Conservation (phyloP, 2,797 vertebrate species). For the Sciurus vulgaris region DNA sequence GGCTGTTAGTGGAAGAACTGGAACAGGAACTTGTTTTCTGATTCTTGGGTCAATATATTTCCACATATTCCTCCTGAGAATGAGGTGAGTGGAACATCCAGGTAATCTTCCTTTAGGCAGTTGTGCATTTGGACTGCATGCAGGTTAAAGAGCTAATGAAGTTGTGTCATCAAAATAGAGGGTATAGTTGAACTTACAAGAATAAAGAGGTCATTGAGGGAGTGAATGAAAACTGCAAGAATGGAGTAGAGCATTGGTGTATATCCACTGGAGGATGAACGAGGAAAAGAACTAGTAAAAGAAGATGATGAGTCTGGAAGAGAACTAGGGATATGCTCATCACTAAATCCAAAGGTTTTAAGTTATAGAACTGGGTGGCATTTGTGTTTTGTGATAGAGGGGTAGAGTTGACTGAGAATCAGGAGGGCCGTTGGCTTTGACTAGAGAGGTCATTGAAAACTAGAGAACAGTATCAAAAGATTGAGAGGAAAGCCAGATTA, state of each 20-base stretch:
- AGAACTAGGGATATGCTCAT: neutral
- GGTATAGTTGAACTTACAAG: neutral
- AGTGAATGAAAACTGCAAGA: neutral
- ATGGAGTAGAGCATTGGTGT: neutral
- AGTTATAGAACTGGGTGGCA: neutral
- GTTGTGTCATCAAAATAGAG: neutral
- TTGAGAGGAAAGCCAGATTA: neutral
- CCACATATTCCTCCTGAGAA: neutral
- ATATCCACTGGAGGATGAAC: neutral
- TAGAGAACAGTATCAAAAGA: neutral
- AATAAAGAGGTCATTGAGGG: neutral
- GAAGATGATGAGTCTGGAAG: neutral
- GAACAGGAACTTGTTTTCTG: conserved; percentile 15
- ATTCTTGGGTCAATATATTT: conserved; percentile 3
- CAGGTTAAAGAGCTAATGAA: neutral
- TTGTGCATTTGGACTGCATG: neutral
- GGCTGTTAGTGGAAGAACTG: conserved; percentile 45
- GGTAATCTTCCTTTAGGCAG: neutral
- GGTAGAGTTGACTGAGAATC: neutral
- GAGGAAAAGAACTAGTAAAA: neutral
- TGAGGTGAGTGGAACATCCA: neutral
- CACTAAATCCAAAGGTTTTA: neutral
- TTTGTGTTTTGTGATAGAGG: neutral
- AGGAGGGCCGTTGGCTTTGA: neutral
- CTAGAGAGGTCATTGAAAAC: neutral